Base-by-base conservation (phyloP, 2,113 vertebrate genomes). In the Urocolius indicus region DNA sequence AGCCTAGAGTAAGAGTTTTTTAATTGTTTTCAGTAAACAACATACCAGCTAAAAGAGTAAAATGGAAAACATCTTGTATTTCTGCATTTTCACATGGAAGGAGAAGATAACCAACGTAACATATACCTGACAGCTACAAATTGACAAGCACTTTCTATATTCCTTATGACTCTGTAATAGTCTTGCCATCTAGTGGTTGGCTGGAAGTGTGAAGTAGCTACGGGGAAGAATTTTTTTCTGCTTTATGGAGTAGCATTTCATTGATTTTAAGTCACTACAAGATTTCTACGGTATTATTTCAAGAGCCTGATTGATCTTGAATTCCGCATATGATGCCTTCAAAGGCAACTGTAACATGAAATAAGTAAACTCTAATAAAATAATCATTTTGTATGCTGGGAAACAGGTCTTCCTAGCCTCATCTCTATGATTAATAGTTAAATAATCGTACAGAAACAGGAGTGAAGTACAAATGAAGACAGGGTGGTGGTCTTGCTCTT, bases 161-260 rank as follows among this genome's bases (percentile, higher is more conserved):
- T 83, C 23, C 67, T 48, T 59, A 62, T 11, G 13, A 76, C 63
- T 30, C 69, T 83, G 87, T 86, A 90, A 63, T 71, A 59, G 76
- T 43, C 83, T 95, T 95, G 96, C 95, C 96, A 96, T 61, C 96
- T 97, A 97, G 96, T 95, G 95, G 96, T 5, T 90, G 65, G 45
- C 57, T 90, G 83, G 29, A 66, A 80, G 43, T 1, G 3, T n/a
- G n/a, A 74, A 89, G 29, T 29, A 85, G 27, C 27, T 45, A 55
- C 12, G 6, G 15, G 21, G 9, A 93, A 68, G 48, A 72, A 41
- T 38, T 61, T 67, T 13, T 4, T 82, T 32, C 10, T 80, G 34
- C 20, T 71, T 75, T 61, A 51, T 66, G 23, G 20, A 80, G 67
- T 10, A 18, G 24, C 32, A 63, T 4, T 75, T 76, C 12, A 49